Conservation (phyloP, 1,140 invertebrate genomes). For the Drosophila oshimai region DNA sequence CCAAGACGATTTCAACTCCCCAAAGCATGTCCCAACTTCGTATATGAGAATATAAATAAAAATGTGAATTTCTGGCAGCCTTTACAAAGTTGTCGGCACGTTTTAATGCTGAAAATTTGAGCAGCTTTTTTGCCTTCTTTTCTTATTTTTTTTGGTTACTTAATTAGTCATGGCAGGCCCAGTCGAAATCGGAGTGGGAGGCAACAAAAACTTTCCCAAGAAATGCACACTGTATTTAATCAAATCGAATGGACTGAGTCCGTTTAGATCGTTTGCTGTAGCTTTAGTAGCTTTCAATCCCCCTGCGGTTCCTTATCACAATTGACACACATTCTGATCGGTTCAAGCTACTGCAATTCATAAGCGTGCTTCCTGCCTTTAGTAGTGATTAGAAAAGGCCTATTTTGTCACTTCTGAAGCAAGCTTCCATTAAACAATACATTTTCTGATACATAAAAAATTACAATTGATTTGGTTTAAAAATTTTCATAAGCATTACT, state of each 20-base stretch:
- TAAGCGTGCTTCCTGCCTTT: slow-evolving; percentile 26
- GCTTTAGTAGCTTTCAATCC: neutral
- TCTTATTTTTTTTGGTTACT: slow-evolving; percentile 59
- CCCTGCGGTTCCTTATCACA: slow-evolving; percentile 47
- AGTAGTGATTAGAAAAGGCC: slow-evolving; percentile 15
- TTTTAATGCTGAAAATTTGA: slow-evolving; percentile 71
- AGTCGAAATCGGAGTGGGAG: neutral
- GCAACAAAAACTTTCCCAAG: neutral
- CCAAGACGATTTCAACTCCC: neutral
- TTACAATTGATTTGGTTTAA: neutral
- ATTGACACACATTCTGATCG: slow-evolving; percentile 62
- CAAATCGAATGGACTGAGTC: neutral
- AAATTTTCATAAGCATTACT: no score
- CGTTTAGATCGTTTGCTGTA: slow-evolving; percentile 3
- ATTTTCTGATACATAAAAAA: neutral
- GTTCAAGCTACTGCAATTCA: slow-evolving; percentile 10
- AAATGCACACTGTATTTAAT: slow-evolving; percentile 2
- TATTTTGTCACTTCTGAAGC: neutral
- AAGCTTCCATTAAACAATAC: neutral
- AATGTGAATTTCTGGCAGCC: slow-evolving; percentile 49
- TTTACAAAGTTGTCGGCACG: slow-evolving; percentile 74
- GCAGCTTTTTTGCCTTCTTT: slow-evolving; percentile 25
- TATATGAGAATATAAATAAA: slow-evolving; percentile 17
- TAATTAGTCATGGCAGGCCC: slow-evolving; percentile 69
- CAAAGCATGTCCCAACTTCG: slow-evolving; percentile 9